Evolutionary conservation across 2,113 vertebrate genomes (phyloP).

Genomic region (Condylura cristata): DNA sequence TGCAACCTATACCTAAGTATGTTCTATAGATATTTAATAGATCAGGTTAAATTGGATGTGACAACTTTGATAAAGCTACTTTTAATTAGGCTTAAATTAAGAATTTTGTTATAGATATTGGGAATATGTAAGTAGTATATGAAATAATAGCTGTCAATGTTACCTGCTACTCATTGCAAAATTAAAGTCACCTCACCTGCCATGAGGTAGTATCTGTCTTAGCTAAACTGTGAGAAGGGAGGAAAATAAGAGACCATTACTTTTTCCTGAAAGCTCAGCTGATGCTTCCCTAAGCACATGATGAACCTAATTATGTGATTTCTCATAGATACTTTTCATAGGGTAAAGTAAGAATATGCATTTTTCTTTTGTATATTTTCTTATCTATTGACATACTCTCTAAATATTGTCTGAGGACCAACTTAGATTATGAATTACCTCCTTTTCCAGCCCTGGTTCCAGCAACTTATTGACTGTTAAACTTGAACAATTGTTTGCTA

Average conservation of each 20-base stretch:
- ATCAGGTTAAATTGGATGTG: not conserved
- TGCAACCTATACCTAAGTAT: not conserved
- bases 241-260: not conserved
- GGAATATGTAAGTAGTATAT: not conserved
- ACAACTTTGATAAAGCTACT: not conserved
- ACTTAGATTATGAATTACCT: not conserved
- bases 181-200: not conserved
- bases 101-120: not conserved
- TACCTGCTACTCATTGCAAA: not conserved
- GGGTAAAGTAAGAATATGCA: not conserved
- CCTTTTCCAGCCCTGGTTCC: fast-evolving
- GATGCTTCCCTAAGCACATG: not conserved
- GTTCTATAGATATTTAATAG: not conserved
- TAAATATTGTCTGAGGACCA: not conserved
- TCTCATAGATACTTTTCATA: not conserved
- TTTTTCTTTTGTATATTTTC: too few relatives aligned
- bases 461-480: not conserved
- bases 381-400: not conserved
- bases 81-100: constrained; percentile 39
- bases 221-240: not conserved
- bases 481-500: not conserved
- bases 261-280: not conserved
- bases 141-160: not conserved
- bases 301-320: not conserved
- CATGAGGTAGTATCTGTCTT: not conserved